Base-by-base conservation (phyloP, 2,113 vertebrate species). In the Amblyornis subalaris region DNA sequence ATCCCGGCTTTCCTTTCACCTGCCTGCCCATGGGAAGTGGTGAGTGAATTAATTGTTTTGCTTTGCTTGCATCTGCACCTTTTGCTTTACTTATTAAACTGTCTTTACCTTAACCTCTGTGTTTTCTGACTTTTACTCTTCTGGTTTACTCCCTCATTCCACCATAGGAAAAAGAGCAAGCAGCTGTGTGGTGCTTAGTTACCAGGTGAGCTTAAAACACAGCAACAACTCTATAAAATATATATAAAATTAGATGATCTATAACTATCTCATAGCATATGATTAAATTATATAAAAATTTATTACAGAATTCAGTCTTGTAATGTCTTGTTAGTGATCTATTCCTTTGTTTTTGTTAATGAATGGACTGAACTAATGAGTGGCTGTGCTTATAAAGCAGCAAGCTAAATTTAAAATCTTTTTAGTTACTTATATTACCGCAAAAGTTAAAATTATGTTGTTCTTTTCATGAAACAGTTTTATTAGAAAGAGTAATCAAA, bases 301-400 rank as follows among this genome's bases (percentile, higher is more conserved):
- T 53, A n/a, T 74, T 78, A 36, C 5, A 29, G 15, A 47, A 3
- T 31, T 75, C 47, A 57, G 16, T 55, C 15, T n/a, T 75, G 7
- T 21, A 55, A 23, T 33, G 1, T 45, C 4, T 1, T 50, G 24
- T 62, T 48, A 62, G 50, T 28, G 24, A 38, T n/a, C 47, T 26
- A 1, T n/a, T 66, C 1, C 22, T 31, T 64, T 0, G 1, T 58
- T 47, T 40, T 58, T 10, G 5, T 14, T 54, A 44, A 72, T 50
- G 5, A 44, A 33, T 35, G 22, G 20, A 36, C 9, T 71, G 29
- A 42, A 38, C 36, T 6, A 66, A 24, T 36, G 11, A 54, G 6
- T 57, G 9, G 1, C 14, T 81, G 7, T 72, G 13, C 5, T 79
- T 71, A 51, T 18, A 72, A 72, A 61, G 12, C 9, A 57, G 8